Conservation (phyloP, 2,888 invertebrate genomes). For the Cephus rjabovi region DNA sequence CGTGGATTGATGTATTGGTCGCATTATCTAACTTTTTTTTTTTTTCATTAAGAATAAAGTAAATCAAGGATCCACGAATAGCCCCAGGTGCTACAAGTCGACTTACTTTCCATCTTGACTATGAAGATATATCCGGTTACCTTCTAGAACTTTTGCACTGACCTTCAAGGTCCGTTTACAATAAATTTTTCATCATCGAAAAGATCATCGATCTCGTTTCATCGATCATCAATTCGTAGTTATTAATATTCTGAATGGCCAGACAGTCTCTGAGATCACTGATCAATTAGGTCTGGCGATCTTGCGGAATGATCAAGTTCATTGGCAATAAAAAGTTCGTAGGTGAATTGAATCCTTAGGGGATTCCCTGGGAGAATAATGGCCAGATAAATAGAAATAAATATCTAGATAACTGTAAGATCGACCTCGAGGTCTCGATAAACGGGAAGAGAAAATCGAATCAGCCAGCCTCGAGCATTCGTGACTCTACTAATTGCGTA, state of each 20-base stretch:
- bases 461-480: background rate
- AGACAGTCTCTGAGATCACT: background rate
- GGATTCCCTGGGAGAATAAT: background rate
- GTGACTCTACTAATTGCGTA: background rate
- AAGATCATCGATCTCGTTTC: background rate
- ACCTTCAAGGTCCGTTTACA: background rate
- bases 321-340: background rate
- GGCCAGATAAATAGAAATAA: background rate
- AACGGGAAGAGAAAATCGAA: background rate
- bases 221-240: background rate
- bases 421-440: background rate
- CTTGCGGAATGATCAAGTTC: background rate
- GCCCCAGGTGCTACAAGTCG: background rate
- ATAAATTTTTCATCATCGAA: background rate
- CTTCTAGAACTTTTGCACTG: background rate
- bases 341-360: background rate
- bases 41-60: background rate
- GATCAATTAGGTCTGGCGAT: background rate
- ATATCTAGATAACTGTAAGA: background rate
- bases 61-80: background rate
- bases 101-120: background rate
- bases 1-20: background rate
- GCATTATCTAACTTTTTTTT: background rate
- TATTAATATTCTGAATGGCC: background rate
- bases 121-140: background rate